phyloP scores from a whole-genome alignment of 2,113 vertebrate species.

The Phrynocephalus versicolor region DNA sequence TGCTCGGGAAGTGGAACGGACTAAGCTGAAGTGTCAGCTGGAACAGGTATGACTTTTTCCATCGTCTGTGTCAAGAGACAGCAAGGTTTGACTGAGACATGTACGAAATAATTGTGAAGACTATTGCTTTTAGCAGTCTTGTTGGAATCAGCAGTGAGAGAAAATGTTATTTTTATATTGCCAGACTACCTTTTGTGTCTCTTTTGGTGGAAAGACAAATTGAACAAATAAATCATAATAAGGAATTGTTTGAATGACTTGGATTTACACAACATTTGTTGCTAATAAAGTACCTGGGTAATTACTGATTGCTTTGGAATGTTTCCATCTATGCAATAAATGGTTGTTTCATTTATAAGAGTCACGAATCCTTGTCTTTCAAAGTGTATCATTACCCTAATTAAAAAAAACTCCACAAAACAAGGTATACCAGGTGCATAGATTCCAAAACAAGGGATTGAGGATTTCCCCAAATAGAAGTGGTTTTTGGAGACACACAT shows the following conservation, averaged over 20 bases:
- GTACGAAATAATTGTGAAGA: neutral
- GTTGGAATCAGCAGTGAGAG: neutral
- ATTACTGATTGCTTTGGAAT: too few relatives aligned
- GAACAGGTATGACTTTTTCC: conserved; percentile 79
- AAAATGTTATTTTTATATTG: neutral
- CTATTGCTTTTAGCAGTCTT: neutral
- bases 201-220: neutral
- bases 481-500: too few relatives aligned
- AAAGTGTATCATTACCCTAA: too few relatives aligned
- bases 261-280: too few relatives aligned
- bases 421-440: too few relatives aligned
- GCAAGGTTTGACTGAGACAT: rapidly evolving
- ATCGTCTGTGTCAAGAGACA: neutral
- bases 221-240: neutral
- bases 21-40: conserved; percentile 85
- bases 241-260: neutral
- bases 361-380: too few relatives aligned
- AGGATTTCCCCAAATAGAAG: too few relatives aligned
- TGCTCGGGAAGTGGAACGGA: conserved; percentile 90
- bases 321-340: too few relatives aligned
- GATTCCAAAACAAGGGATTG: too few relatives aligned
- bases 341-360: too few relatives aligned
- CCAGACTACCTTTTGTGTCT: neutral
- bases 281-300: too few relatives aligned
- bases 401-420: too few relatives aligned